Base-by-base conservation (phyloP, 2,113 vertebrate species). In the Erythrocercus mccallii region DNA sequence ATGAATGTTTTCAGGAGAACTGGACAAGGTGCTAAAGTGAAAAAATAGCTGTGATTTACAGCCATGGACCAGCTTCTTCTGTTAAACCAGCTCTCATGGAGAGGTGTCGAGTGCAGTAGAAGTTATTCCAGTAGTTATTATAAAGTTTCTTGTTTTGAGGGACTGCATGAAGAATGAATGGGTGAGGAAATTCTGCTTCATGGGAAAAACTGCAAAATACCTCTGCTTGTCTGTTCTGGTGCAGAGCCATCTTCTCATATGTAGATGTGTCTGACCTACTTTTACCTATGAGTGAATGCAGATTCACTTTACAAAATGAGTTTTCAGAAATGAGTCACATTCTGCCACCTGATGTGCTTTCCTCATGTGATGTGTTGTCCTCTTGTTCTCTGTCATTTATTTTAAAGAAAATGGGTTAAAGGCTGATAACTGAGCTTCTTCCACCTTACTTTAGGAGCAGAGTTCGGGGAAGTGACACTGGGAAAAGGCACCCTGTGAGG, bases 1-100 rank as follows among this genome's bases (percentile, higher is more conserved):
- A 96, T 92, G 65, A 94, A 97, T 6, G 13, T 97, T 81, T 98
- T 98, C 94, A 98, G 98, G 56, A 86, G 97, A 37, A 94, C 73
- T 11, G 88, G 96, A 2, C 74, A 88, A 2, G 96, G 94, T 45
- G 3, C 71, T 23, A 92, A 88, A 53, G 48, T 96, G 8, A 93
- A 95, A 61, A 92, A 84, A 92, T 95, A 19, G 91, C 95, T 76
- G 71, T 97, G 3, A 79, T 97, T 72, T 97, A 98, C 70, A 97
- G 95, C 56, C 47, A 76, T 5, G 96, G 96, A 4, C 81, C 54
- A 7, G 85, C 94, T 0, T 81, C 78, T 33, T 40, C 93, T 27
- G 25, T 97, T 54, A 65, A 87, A 42, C 80, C 96, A 2, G 97
- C 97, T 15, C 42, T 94, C 19, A 89, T 96, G 82, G 96, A 97